phyloP scores from a whole-genome alignment of 2,113 vertebrate species.

The Nibea albiflora region DNA sequence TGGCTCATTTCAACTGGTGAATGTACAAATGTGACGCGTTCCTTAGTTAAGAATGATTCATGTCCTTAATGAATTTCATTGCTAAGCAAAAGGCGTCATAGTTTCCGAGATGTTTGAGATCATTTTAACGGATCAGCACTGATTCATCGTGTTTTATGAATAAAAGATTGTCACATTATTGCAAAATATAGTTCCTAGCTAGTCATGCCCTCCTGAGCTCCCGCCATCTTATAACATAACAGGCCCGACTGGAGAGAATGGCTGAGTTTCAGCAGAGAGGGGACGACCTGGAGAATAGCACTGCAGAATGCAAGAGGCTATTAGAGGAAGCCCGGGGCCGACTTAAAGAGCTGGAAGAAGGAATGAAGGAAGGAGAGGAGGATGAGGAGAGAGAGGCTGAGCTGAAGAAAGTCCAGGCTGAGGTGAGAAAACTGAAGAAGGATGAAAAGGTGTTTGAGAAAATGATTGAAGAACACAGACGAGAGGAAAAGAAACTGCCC shows the following conservation, averaged over 20 bases:
- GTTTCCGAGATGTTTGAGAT: background rate
- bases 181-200: background rate
- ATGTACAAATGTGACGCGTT: background rate
- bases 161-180: background rate
- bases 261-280: slow-evolving; percentile 91
- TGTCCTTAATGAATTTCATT: background rate
- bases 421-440: slow-evolving; percentile 85
- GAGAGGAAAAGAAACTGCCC: slow-evolving; percentile 89
- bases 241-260: slow-evolving; percentile 91
- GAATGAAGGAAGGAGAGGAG: slow-evolving; percentile 41
- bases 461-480: slow-evolving; percentile 84
- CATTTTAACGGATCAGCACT: background rate
- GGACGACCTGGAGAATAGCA: slow-evolving; percentile 86
- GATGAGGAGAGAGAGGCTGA: slow-evolving; percentile 67
- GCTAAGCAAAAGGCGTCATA: background rate
- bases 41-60: background rate
- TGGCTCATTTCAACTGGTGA: background rate
- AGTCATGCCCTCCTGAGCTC: background rate
- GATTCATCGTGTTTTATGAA: background rate
- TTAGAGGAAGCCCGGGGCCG: slow-evolving; percentile 84
- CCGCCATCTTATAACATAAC: background rate
- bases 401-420: slow-evolving; percentile 78
- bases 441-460: slow-evolving; percentile 86
- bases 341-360: slow-evolving; percentile 80
- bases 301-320: slow-evolving; percentile 83